Conservation (phyloP, 2,113 vertebrate species). For the Istiophorus platypterus region DNA sequence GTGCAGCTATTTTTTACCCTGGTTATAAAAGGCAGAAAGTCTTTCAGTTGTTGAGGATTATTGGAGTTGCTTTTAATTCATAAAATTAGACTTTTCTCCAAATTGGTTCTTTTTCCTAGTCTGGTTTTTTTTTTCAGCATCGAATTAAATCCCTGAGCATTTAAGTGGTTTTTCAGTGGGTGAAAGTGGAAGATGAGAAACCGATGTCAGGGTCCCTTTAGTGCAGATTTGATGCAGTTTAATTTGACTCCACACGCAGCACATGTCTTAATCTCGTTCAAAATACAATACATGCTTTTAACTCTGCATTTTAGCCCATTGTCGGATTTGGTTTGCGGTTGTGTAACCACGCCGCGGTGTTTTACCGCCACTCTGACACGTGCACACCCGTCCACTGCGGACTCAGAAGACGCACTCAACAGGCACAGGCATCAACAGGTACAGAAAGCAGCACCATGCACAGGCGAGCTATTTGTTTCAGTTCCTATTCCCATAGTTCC, state of each 20-base stretch:
- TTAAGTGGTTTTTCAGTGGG: neutral
- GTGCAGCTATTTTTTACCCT: conserved; percentile 15
- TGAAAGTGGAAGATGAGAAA: conserved; percentile 7
- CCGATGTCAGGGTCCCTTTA: too few relatives aligned
- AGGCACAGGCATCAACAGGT: too few relatives aligned
- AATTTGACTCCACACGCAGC: too few relatives aligned
- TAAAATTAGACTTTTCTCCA: too few relatives aligned
- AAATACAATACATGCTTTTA: too few relatives aligned
- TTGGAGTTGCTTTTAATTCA: conserved; percentile 4
- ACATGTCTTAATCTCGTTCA: too few relatives aligned
- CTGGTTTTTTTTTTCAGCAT: conserved; percentile 22
- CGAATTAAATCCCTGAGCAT: conserved; percentile 24
- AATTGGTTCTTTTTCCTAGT: neutral
- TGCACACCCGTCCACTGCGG: conserved; percentile 11
- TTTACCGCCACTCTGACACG: neutral
- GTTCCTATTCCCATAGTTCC: conserved; percentile 69
- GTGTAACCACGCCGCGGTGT: conserved; percentile 39
- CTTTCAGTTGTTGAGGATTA: neutral
- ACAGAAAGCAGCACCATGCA: conserved; percentile 25
- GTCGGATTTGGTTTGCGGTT: neutral
- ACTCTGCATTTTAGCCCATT: too few relatives aligned
- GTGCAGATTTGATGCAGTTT: too few relatives aligned
- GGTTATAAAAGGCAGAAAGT: conserved; percentile 24
- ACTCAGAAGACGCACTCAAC: conserved; percentile 14
- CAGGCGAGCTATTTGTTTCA: conserved; percentile 38